Evolutionary conservation across 2,113 vertebrate genomes (phyloP).

Genomic region (Clarias batrachus): DNA sequence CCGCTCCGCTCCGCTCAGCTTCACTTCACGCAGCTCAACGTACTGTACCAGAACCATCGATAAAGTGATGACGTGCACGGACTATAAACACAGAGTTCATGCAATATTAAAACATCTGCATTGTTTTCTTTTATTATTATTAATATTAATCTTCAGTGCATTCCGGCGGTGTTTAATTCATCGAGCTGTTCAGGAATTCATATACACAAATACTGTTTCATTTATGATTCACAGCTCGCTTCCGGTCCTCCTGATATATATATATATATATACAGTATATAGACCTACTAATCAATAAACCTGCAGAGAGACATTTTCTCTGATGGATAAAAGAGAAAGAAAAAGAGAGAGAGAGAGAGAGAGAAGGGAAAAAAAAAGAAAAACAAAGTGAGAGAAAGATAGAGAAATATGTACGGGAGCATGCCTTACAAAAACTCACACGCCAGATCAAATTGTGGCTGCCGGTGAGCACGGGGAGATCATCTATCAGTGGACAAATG

Average conservation of each 20-base stretch:
- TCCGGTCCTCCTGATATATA: constrained; percentile 64
- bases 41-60: constrained; percentile 12
- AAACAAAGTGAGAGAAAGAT: constrained; percentile 1
- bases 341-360: constrained; percentile 22
- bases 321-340: constrained; percentile 49
- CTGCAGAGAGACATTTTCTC: constrained; percentile 53
- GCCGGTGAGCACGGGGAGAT: constrained; percentile 73
- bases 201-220: constrained; percentile 55
- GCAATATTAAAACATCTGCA: not conserved
- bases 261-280: constrained; percentile 54
- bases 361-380: constrained; percentile 54
- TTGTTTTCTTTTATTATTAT: too few species aligned
- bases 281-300: constrained; percentile 67
- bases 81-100: not conserved
- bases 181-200: constrained; percentile 32
- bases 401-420: constrained; percentile 80
- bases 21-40: not conserved
- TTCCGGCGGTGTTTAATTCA: not conserved
- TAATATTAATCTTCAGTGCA: not conserved
- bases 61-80: not conserved
- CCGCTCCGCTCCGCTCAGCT: not conserved
- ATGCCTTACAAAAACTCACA: constrained; percentile 84
- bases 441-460: constrained; percentile 86
- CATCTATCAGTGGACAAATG: constrained; percentile 99
- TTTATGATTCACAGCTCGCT: constrained; percentile 67